Conservation (phyloP, 2,888 invertebrate species). For the Caenorhabditis doughertyi region DNA sequence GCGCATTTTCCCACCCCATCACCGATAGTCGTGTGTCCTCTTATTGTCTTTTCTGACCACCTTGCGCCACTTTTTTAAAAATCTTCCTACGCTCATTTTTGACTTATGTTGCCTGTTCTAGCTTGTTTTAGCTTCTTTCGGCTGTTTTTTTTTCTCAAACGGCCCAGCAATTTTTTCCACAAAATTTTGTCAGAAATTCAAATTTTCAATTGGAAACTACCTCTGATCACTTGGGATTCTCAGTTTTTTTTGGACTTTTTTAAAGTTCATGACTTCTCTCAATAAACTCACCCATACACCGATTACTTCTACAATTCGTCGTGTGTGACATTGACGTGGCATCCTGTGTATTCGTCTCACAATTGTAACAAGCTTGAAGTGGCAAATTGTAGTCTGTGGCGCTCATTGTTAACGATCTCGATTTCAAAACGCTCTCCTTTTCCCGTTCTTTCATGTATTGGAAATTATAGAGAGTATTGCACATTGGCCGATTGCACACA, state of each 20-base stretch:
- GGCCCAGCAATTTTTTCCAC: too few species aligned
- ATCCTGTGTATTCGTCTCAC: slow-evolving; percentile 79
- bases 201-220: too few species aligned
- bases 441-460: slow-evolving; percentile 25
- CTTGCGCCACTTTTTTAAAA: too few species aligned
- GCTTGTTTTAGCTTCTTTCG: too few species aligned
- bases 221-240: too few species aligned
- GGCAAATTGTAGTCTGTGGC: slow-evolving; percentile 57
- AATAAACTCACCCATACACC: slow-evolving; percentile 71
- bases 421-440: slow-evolving; percentile 56
- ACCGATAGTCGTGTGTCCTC: too few species aligned
- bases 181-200: too few species aligned
- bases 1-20: too few species aligned
- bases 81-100: too few species aligned
- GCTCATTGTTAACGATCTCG: slow-evolving; percentile 67
- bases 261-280: neutral
- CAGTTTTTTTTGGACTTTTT: neutral
- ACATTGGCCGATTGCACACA: slow-evolving; percentile 77
- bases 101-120: too few species aligned
- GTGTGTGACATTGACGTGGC: slow-evolving; percentile 73
- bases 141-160: too few species aligned
- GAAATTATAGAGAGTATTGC: slow-evolving; percentile 57
- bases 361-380: slow-evolving; percentile 77
- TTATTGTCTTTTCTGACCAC: too few species aligned
- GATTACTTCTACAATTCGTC: slow-evolving; percentile 76